Evolutionary conservation across 2,888 invertebrate genomes (phyloP).

Genomic region (Liopterus haemorrhoidalis): DNA sequence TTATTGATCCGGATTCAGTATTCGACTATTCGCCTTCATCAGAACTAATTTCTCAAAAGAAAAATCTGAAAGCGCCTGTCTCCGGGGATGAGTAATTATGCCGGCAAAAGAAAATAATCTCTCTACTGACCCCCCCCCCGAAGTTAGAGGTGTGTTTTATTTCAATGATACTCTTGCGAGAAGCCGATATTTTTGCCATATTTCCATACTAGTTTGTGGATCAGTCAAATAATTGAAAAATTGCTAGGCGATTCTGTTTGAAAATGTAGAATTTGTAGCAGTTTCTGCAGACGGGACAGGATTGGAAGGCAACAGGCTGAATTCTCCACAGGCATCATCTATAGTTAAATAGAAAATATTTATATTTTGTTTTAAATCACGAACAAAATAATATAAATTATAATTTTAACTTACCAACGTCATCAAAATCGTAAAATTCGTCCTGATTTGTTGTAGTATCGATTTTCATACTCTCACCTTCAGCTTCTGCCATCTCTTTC

Average conservation of each 20-base stretch:
- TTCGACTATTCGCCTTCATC: not conserved
- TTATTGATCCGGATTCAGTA: too few relatives aligned
- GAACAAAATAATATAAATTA: too few relatives aligned
- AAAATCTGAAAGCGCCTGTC: conserved; percentile 1
- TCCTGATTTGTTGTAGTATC: not conserved
- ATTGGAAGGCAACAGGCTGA: not conserved
- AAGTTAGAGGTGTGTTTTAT: conserved; percentile 2
- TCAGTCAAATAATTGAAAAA: not conserved
- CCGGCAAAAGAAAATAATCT: conserved; percentile 3
- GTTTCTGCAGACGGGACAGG: not conserved
- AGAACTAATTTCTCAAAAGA: conserved; percentile 4
- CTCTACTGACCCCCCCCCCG: not conserved
- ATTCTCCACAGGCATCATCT: too few relatives aligned
- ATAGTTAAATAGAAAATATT: too few relatives aligned
- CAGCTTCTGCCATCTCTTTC: too few relatives aligned
- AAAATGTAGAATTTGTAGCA: not conserved
- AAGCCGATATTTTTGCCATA: not conserved
- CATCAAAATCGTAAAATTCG: too few relatives aligned
- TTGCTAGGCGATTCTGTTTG: not conserved
- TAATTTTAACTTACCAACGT: too few relatives aligned
- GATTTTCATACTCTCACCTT: too few relatives aligned
- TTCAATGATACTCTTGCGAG: conserved; percentile 1
- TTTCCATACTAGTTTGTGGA: not conserved
- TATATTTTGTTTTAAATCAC: too few relatives aligned
- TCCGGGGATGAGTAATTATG: not conserved